Percentiles rank a stretch among this genome's conserved stretches.
These are phyloP conservation scores for Asarcornis scutulata DNA, from an alignment of 2,113 vertebrate genomes.

Conservation along the genomic window DNA sequence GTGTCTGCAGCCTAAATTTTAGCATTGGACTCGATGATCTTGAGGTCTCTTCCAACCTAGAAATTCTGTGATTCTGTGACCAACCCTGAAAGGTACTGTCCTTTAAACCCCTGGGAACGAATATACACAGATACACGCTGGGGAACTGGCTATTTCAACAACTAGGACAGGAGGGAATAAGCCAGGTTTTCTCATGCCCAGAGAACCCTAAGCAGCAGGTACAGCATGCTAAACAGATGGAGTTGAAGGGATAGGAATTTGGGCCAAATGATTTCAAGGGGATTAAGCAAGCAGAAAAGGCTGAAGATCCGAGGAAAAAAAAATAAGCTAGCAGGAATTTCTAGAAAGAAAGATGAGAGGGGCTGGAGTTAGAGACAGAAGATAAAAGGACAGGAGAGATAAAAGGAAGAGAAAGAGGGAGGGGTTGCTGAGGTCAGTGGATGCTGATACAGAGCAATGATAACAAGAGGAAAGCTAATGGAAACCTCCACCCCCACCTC, in stretches of 20 bases:
- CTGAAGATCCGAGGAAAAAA: background rate
- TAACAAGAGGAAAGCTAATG: constrained; percentile 4
- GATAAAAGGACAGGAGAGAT: constrained; percentile 11
- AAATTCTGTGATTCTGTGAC: background rate
- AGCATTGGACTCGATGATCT: background rate
- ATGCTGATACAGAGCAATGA: background rate
- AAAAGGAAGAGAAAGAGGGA: constrained; percentile 2
- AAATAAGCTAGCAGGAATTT: background rate
- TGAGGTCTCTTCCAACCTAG: too few relatives aligned
- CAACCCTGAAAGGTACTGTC: background rate
- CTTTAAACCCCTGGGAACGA: background rate
- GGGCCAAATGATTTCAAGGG: background rate
- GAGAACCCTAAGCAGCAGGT: background rate
- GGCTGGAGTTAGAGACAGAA: background rate
- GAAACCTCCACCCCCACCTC: background rate
- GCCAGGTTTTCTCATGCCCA: background rate
- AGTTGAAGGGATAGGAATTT: background rate
- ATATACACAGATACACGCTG: background rate
- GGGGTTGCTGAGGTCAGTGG: constrained; percentile 1
- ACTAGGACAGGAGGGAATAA: background rate
- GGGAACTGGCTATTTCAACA: background rate
- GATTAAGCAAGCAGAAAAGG: background rate
- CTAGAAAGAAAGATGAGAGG: constrained; percentile 40
- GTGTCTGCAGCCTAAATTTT: constrained; percentile 18
- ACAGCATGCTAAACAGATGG: background rate